A percentile compares a stretch with the other conserved stretches of the same genome.
These are phyloP conservation scores for Taenaris catops DNA, from an alignment of 2,888 invertebrate species.

Conservation along the genomic window DNA sequence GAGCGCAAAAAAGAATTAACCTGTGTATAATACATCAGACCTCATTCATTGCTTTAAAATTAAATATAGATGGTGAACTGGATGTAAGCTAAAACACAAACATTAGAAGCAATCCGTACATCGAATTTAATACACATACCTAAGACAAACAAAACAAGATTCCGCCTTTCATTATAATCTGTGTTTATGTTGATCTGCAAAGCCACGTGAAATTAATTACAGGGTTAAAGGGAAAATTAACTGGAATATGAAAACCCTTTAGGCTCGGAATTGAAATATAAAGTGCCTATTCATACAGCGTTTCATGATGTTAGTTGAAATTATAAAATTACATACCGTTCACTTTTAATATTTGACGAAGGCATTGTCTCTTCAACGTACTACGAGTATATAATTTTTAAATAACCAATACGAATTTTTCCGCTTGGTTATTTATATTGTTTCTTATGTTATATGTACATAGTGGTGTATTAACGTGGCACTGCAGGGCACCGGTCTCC, in stretches of 20 bases:
- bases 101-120: slow-evolving; percentile 25
- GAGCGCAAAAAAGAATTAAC: neutral
- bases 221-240: slow-evolving; percentile 33
- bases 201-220: slow-evolving; percentile 43
- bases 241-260: slow-evolving; percentile 27
- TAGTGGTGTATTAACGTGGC: no score
- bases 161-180: slow-evolving; percentile 38
- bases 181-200: slow-evolving; percentile 37
- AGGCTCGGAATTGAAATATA: slow-evolving; percentile 14
- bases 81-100: slow-evolving; percentile 18
- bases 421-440: no score
- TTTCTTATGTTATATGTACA: no score
- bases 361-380: slow-evolving; percentile 1
- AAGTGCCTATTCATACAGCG: slow-evolving; percentile 10
- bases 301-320: slow-evolving; percentile 9
- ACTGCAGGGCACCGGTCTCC: no score
- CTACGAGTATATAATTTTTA: no score
- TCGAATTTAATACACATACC: slow-evolving; percentile 26
- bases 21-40: neutral
- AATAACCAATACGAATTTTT: no score
- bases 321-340: slow-evolving; percentile 4
- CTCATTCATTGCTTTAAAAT: slow-evolving; percentile 4
- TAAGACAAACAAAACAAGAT: slow-evolving; percentile 31
- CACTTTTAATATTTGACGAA: slow-evolving; percentile 5
- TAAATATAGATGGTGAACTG: slow-evolving; percentile 8